Percentiles rank a stretch among this genome's conserved stretches.
These are phyloP conservation scores for Limulus polyphemus DNA, from an alignment of 2,888 invertebrate species.

Conservation along the genomic window DNA sequence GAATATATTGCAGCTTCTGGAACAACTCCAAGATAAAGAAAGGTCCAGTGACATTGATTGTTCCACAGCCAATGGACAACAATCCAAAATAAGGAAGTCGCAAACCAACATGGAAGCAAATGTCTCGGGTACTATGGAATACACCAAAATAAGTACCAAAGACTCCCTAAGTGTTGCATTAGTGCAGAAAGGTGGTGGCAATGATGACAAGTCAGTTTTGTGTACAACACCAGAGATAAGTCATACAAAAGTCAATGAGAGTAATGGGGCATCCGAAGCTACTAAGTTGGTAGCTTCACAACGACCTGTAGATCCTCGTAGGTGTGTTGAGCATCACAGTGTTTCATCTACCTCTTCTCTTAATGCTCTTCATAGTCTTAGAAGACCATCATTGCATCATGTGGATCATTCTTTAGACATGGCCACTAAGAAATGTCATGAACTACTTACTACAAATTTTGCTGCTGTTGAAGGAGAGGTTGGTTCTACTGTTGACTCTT, in stretches of 20 bases:
- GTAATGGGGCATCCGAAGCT: background rate
- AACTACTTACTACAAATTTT: too few relatives aligned
- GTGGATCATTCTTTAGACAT: too few relatives aligned
- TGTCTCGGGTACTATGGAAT: constrained; percentile 6
- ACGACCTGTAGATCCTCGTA: too few relatives aligned
- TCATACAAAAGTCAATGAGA: background rate
- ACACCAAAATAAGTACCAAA: constrained; percentile 11
- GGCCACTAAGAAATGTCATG: too few relatives aligned
- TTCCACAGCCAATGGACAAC: constrained; percentile 12
- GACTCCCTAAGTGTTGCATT: background rate
- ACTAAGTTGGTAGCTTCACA: too few relatives aligned
- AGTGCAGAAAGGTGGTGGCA: background rate
- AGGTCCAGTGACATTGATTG: constrained; percentile 28
- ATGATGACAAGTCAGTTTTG: background rate
- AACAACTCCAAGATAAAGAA: constrained; percentile 32
- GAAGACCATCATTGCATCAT: too few relatives aligned
- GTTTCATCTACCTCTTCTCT: too few relatives aligned
- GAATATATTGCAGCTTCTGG: constrained; percentile 33
- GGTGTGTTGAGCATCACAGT: too few relatives aligned
- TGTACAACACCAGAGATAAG: background rate
- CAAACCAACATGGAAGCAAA: constrained; percentile 8
- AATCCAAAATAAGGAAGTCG: constrained; percentile 7
- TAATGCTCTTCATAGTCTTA: too few relatives aligned
- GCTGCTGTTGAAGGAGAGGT: background rate
- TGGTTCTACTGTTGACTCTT: constrained; percentile 8